Conservation (phyloP, 2,113 vertebrate species). For the Charina bottae region DNA sequence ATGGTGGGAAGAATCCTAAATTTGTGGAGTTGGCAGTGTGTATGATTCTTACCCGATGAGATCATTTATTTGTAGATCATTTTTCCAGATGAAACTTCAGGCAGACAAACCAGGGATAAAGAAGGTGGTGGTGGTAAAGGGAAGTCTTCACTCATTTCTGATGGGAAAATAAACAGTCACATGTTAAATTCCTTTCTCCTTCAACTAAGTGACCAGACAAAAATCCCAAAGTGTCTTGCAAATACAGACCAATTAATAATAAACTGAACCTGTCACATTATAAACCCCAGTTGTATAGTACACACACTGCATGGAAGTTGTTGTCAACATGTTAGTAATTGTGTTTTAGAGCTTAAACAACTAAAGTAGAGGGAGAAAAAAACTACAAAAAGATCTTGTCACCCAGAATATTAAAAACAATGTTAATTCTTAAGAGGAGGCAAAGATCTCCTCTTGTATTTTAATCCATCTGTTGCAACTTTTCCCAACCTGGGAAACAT, state of each 20-base stretch:
- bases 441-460: background rate
- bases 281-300: conserved; percentile 50
- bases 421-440: background rate
- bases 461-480: background rate
- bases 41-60: conserved; percentile 38
- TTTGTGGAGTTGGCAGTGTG: background rate
- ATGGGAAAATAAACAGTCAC: conserved; percentile 54
- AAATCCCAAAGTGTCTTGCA: conserved; percentile 58
- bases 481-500: background rate
- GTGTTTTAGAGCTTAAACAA: conserved; percentile 35
- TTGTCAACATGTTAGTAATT: conserved; percentile 32
- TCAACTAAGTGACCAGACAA: conserved; percentile 42
- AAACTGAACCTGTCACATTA: conserved; percentile 59
- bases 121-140: conserved; percentile 3
- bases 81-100: conserved; percentile 5
- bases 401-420: background rate
- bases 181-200: conserved; percentile 45
- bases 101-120: conserved; percentile 21
- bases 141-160: background rate
- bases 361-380: background rate
- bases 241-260: conserved; percentile 59
- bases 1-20: background rate
- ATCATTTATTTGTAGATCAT: conserved; percentile 32
- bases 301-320: background rate
- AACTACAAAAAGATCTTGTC: background rate